Conservation (phyloP, 2,113 vertebrate genomes). For the Hippoglossus stenolepis region DNA sequence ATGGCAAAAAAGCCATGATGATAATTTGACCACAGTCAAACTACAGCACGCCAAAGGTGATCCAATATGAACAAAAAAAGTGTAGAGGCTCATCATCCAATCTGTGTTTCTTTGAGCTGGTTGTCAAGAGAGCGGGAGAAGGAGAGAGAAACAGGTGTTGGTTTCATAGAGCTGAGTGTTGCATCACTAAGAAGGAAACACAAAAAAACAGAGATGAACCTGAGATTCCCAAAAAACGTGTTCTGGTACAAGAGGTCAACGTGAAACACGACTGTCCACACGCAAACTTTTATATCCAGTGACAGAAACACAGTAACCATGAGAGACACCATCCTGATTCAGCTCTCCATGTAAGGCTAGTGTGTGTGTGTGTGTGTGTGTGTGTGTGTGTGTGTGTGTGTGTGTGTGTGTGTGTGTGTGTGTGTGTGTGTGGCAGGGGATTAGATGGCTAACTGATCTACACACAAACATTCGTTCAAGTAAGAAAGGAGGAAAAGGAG, state of each 20-base stretch:
- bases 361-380: constrained; percentile 38
- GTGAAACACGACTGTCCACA: constrained; percentile 12
- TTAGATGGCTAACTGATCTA: constrained; percentile 64
- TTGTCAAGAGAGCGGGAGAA: background rate
- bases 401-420: constrained; percentile 35
- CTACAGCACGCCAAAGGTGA: constrained; percentile 10
- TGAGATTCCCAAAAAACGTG: constrained; percentile 18
- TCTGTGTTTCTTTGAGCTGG: background rate
- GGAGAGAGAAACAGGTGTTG: background rate
- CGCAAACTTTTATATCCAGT: constrained; percentile 27
- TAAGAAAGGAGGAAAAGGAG: constrained; percentile 7
- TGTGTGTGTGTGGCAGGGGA: constrained; percentile 39
- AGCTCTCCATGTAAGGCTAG: constrained; percentile 46
- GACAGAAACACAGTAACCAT: constrained; percentile 41
- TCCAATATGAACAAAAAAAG: constrained; percentile 26
- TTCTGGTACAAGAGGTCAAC: constrained; percentile 13
- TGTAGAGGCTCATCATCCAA: background rate
- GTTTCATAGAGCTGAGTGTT: constrained; percentile 14
- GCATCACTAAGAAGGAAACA: constrained; percentile 10
- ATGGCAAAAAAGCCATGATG: background rate
- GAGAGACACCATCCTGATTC: constrained; percentile 49
- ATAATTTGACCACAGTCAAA: background rate
- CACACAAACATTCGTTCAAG: constrained; percentile 45
- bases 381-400: constrained; percentile 36
- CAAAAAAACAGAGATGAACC: constrained; percentile 13